phyloP scores from a whole-genome alignment of 2,888 invertebrate species.

The Andrena bicolor region DNA sequence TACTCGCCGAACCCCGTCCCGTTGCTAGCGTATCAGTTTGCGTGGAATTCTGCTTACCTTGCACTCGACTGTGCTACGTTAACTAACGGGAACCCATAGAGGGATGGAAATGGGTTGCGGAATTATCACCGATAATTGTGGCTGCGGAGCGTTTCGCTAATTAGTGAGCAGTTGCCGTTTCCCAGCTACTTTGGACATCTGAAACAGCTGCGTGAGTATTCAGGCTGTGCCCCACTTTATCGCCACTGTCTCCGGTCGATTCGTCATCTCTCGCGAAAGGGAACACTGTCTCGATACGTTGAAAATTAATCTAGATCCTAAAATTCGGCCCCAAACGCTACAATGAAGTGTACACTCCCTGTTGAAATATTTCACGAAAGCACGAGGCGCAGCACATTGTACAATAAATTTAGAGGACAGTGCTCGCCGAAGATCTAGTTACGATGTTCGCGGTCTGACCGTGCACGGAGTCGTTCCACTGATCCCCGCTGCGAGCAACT shows the following conservation, averaged over 20 bases:
- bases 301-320: too few species aligned
- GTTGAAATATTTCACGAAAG: neutral
- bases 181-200: slow-evolving; percentile 7
- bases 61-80: neutral
- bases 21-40: neutral
- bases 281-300: too few species aligned
- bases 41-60: neutral
- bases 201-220: slow-evolving; percentile 30
- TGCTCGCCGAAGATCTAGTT: neutral
- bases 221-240: neutral
- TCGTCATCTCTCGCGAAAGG: too few species aligned
- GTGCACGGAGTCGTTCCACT: neutral
- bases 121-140: slow-evolving; percentile 29
- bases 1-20: neutral
- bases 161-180: slow-evolving; percentile 41
- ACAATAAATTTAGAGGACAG: neutral
- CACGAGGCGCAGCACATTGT: neutral
- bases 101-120: slow-evolving; percentile 20
- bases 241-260: too few species aligned
- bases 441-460: neutral
- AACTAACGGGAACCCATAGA: slow-evolving; percentile 6
- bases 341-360: too few species aligned
- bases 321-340: too few species aligned
- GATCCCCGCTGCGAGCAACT: neutral
- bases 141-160: slow-evolving; percentile 27